These are phyloP conservation scores for Lepidostoma basale DNA, from an alignment of 1,140 invertebrate species.

Conservation along the genomic window DNA sequence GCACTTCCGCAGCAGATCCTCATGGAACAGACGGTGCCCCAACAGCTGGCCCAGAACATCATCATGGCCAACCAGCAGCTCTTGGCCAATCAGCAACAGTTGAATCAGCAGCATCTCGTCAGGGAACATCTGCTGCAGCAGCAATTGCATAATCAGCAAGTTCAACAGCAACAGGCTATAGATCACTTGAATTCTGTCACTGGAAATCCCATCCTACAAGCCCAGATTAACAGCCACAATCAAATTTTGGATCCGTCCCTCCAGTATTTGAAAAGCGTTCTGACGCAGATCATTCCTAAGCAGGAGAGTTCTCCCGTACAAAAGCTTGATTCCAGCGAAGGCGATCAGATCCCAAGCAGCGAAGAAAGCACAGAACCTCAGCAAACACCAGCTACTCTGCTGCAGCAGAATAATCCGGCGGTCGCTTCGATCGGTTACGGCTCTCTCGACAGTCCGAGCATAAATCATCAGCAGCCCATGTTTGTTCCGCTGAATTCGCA, in stretches of 20 bases:
- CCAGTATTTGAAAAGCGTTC: slow-evolving; percentile 57
- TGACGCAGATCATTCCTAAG: slow-evolving; percentile 57
- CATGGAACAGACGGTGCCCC: slow-evolving; percentile 60
- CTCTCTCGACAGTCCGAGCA: slow-evolving; percentile 42
- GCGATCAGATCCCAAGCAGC: slow-evolving; percentile 47
- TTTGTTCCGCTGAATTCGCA: slow-evolving; percentile 58
- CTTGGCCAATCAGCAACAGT: slow-evolving; percentile 49
- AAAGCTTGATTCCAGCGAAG: background rate
- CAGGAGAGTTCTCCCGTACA: slow-evolving; percentile 40
- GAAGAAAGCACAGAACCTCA: slow-evolving; percentile 49
- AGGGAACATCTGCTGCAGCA: slow-evolving; percentile 40
- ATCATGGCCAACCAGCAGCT: slow-evolving; percentile 53
- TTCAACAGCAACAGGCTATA: slow-evolving; percentile 49
- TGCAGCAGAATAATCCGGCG: slow-evolving; percentile 46
- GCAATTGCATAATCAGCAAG: slow-evolving; percentile 43
- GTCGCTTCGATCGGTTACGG: slow-evolving; percentile 38
- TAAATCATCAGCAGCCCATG: slow-evolving; percentile 52
- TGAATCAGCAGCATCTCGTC: slow-evolving; percentile 52
- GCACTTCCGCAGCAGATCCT: slow-evolving; percentile 64
- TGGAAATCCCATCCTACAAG: slow-evolving; percentile 39
- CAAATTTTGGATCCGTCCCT: slow-evolving; percentile 56
- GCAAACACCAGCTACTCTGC: slow-evolving; percentile 39
- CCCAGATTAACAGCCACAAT: slow-evolving; percentile 57
- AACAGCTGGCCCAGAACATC: slow-evolving; percentile 59
- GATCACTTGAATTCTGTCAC: slow-evolving; percentile 44